Evolutionary conservation across 2,113 vertebrate genomes (phyloP).

Genomic region (Ceyx cyanopectus): DNA sequence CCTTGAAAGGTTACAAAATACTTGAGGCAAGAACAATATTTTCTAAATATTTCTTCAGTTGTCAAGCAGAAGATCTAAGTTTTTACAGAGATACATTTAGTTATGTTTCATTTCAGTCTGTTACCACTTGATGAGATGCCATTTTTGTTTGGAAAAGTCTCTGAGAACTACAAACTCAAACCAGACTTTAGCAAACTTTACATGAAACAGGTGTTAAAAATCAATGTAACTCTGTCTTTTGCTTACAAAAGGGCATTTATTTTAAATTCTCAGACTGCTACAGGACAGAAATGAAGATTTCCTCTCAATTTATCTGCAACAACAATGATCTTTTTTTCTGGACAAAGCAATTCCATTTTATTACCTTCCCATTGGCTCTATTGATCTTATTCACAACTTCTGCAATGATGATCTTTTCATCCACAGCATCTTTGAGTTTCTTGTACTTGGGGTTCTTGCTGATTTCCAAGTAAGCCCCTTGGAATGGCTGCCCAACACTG

Average conservation of each 20-base stretch:
- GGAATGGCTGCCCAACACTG: slow-evolving; percentile 95
- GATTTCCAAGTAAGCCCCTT: slow-evolving; percentile 97
- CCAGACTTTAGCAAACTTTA: not conserved
- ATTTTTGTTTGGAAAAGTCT: not conserved
- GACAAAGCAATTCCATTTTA: not conserved
- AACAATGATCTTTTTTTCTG: not conserved
- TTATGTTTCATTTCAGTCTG: not conserved
- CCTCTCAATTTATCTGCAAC: not conserved
- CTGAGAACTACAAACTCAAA: not conserved
- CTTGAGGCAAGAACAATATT: not conserved
- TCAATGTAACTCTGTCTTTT: not conserved
- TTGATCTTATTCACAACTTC: slow-evolving; percentile 98
- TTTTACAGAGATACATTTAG: not conserved
- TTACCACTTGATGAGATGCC: not conserved
- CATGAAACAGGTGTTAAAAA: not conserved
- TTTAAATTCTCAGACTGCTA: not conserved
- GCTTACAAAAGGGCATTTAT: not conserved
- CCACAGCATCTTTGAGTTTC: slow-evolving; percentile 90
- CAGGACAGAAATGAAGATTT: rapidly evolving
- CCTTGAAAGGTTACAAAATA: not conserved
- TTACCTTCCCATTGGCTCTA: slow-evolving; percentile 96
- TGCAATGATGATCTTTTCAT: slow-evolving; percentile 95
- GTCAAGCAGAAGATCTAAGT: not conserved
- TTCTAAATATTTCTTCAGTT: not conserved
- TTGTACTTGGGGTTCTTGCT: slow-evolving; percentile 96